Base-by-base conservation (phyloP, 2,797 vertebrate genomes). In the Melopsittacus undulatus region DNA sequence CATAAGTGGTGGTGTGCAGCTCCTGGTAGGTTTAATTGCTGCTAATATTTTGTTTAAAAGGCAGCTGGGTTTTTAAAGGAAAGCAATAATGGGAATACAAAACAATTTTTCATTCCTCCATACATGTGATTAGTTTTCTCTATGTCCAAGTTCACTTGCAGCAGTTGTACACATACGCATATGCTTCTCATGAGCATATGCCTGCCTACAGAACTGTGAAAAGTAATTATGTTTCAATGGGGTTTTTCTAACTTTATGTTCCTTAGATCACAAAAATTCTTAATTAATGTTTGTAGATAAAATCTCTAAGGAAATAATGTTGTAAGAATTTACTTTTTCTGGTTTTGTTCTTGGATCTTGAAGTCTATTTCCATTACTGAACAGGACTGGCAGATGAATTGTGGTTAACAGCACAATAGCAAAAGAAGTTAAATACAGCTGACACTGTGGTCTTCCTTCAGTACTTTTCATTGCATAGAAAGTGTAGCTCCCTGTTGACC, bases 221-320 rank as follows among this genome's bases (percentile, higher is more conserved):
- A 89, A 77, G 36, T 49, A 78, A 83, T 82, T 87, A 61, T 67
- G n/a, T 91, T 79, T 88, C 89, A 27, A 64, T 95, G 43, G 27
- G 9, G 1, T 7, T 45, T 83, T 77, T 81, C 86, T 73, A 66
- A 79, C 36, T 91, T 62, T 54, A 48, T 34, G 13, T 70, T 92
- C 62, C 75, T n/a, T 48, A 79, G 48, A 66, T 45, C 36, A 43
- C 83, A 48, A 54, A 56, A 92, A 82, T 94, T n/a, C 34, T 95
- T 94, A 89, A 92, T 90, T 94, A 87, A 91, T 38, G 20, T 78
- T 81, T 91, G 38, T 72, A 69, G 83, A 67, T 91, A 77, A 83
- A 52, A 78, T 87, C 69, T 66, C 26, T 79, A 52, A 86, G 84
- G 51, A 92, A 92, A 52, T 66, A 92, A 66, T 27, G 10, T 38